Base-by-base conservation (phyloP, 2,888 invertebrate species). In the Drosophila algonquin region DNA sequence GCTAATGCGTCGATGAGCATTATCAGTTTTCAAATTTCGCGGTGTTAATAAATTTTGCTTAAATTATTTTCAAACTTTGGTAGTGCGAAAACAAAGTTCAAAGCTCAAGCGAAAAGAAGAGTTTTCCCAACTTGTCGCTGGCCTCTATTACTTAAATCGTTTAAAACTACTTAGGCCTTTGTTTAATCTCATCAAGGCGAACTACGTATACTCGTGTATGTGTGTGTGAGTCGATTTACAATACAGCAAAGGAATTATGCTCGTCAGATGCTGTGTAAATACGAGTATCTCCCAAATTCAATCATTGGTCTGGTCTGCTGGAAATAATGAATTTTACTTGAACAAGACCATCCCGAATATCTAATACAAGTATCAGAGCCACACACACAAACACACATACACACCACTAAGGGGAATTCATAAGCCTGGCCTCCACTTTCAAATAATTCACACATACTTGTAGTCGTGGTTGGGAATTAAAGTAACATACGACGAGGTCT, bases 11-110 rank as follows among this genome's bases (percentile, higher is more conserved):
- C 64, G 52, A 64, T 58, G 58, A 64, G 51, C 12, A 64, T 63
- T 63, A 50, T 57, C 56, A 57, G 56, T 45, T 60, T 52, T 53
- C 46, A 44, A 54, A 61, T 53, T 61, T 53, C 45, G 45, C 18
- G 47, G 47, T 57, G 57, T 35, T 59, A 70, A 77, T 82, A 80
- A 68, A 82, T 80, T 76, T 60, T 52, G 45, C 48, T 48, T 54
- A 76, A 76, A 68, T 76, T 76, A 75, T 73, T 77, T 73, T 50
- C 61, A 55, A 82, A 82, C 64, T 82, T 80, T 72, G 30, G 47
- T 47, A 21, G 50, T 55, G 14, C 16, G 57, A 70, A 62, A 59
- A 72, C 73, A 76, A 69, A 71, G 68, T 71, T 68, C 62, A 47
- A 53, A 72, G 35, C 57, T 47, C 14, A 14, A 2, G 40, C 40